These are phyloP conservation scores for Leptopilina clavipes DNA, from an alignment of 1,140 invertebrate species.

Conservation along the genomic window DNA sequence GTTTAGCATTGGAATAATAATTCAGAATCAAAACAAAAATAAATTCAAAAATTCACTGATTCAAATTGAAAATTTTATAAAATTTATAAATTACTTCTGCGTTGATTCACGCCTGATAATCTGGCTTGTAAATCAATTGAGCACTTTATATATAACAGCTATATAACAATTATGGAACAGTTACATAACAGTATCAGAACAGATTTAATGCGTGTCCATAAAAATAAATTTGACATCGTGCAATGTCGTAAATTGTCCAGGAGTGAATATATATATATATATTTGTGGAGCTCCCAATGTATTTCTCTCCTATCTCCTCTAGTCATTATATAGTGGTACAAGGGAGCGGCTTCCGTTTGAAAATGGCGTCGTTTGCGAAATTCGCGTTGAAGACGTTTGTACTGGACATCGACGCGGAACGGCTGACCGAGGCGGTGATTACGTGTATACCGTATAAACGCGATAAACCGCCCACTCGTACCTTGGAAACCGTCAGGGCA, in stretches of 20 bases:
- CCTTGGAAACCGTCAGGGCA: constrained; percentile 57
- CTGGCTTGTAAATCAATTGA: too few species aligned
- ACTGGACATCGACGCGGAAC: constrained; percentile 32
- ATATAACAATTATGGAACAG: neutral
- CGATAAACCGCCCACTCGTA: constrained; percentile 58
- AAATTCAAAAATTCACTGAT: too few species aligned
- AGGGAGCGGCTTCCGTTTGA: constrained; percentile 24
- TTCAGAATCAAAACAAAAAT: too few species aligned
- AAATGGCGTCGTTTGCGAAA: constrained; percentile 28
- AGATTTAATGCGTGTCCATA: neutral
- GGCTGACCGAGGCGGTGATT: constrained; percentile 44
- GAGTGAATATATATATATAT: neutral
- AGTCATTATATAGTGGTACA: neutral
- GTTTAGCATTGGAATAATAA: too few species aligned
- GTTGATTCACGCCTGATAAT: too few species aligned
- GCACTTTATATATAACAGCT: too few species aligned
- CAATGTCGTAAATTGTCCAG: neutral
- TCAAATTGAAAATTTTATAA: too few species aligned
- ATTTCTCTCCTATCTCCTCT: too few species aligned
- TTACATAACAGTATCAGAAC: neutral
- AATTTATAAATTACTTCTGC: too few species aligned
- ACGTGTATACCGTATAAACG: constrained; percentile 55
- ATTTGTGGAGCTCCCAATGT: neutral
- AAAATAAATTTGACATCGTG: neutral
- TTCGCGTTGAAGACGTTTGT: constrained; percentile 18